Conservation (phyloP, 2,797 vertebrate species). For the Okamejei kenojei region DNA sequence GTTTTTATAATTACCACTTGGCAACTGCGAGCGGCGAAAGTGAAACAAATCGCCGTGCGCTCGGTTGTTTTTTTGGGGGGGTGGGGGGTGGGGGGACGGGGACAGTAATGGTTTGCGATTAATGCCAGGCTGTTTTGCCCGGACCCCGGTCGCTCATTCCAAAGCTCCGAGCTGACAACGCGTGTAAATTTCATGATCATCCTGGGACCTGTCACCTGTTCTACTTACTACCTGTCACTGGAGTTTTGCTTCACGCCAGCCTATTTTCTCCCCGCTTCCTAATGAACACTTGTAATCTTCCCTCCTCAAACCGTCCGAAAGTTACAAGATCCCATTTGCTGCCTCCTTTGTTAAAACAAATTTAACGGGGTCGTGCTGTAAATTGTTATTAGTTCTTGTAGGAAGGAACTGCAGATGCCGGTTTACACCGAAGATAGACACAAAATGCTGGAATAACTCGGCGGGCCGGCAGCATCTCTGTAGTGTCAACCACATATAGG, state of each 20-base stretch:
- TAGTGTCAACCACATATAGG: too few relatives aligned
- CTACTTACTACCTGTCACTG: constrained; percentile 43
- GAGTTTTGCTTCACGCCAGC: constrained; percentile 41
- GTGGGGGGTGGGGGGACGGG: neutral
- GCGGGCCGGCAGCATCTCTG: too few relatives aligned
- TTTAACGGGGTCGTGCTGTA: neutral
- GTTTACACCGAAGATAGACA: too few relatives aligned
- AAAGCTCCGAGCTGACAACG: constrained; percentile 48
- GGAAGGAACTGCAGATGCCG: too few relatives aligned
- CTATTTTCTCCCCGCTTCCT: constrained; percentile 43
- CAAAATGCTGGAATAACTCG: too few relatives aligned
- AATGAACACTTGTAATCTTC: constrained; percentile 44
- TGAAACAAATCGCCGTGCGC: constrained; percentile 28
- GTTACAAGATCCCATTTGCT: neutral
- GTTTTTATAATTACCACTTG: constrained; percentile 35
- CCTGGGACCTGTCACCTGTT: constrained; percentile 57
- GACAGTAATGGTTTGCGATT: constrained; percentile 37
- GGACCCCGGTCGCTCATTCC: constrained; percentile 40
- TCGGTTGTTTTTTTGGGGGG: neutral
- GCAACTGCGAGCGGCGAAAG: constrained; percentile 17
- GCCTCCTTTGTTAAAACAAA: neutral
- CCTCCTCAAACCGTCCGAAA: constrained; percentile 19
- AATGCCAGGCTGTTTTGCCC: constrained; percentile 33
- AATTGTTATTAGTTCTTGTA: neutral
- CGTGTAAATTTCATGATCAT: constrained; percentile 51